Evolutionary conservation across 1,140 invertebrate species (phyloP).

Genomic region (Aphis gossypii): DNA sequence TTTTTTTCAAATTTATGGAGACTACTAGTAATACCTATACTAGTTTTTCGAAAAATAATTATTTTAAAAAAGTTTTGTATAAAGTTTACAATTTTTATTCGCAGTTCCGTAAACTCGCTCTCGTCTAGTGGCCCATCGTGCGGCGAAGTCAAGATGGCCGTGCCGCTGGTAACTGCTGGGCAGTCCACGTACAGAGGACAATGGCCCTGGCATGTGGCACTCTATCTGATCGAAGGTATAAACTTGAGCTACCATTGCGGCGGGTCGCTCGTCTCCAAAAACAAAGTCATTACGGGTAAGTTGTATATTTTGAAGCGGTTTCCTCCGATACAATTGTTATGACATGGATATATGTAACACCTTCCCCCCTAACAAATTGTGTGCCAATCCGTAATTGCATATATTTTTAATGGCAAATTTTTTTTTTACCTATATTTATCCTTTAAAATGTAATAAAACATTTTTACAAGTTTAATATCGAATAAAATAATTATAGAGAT

Average conservation of each 20-base stretch:
- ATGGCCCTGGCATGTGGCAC: constrained; percentile 69
- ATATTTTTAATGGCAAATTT: too few relatives aligned
- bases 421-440: too few relatives aligned
- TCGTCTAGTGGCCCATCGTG: background rate
- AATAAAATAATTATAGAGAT: too few relatives aligned
- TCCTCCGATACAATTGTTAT: background rate
- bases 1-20: background rate
- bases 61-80: background rate
- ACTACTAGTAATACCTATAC: background rate
- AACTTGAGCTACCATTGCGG: constrained; percentile 63
- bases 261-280: constrained; percentile 61
- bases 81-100: background rate
- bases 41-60: background rate
- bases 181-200: constrained; percentile 67
- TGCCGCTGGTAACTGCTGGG: constrained; percentile 67
- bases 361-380: background rate
- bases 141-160: constrained; percentile 59
- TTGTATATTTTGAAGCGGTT: background rate
- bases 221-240: constrained; percentile 66
- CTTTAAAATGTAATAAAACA: too few relatives aligned
- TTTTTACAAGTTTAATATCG: too few relatives aligned
- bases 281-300: constrained; percentile 62
- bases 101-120: background rate
- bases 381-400: too few relatives aligned
- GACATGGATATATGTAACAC: background rate